A percentile compares a stretch with the other conserved stretches of the same genome.
phyloP scores from a whole-genome alignment of 2,797 vertebrate genomes.

The Chelonia mydas region DNA sequence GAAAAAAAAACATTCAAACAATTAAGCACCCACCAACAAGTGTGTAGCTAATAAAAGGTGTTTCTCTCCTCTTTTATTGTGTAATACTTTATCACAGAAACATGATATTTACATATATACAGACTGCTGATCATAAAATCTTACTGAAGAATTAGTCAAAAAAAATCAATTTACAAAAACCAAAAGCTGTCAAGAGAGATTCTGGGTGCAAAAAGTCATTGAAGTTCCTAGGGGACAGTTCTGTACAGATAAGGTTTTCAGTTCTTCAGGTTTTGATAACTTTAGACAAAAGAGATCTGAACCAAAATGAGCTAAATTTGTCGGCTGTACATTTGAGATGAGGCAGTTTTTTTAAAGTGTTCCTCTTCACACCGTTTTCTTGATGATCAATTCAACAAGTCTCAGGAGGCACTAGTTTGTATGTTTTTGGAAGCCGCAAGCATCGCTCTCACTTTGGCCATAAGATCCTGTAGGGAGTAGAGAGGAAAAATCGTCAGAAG shows the following conservation, averaged over 20 bases:
- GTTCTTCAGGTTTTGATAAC: constrained; percentile 16
- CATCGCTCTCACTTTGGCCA: constrained; percentile 99
- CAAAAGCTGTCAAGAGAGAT: constrained; percentile 61
- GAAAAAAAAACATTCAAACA: background rate
- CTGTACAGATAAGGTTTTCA: constrained; percentile 27
- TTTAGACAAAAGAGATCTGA: constrained; percentile 3
- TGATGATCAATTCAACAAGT: background rate
- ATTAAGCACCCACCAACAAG: constrained; percentile 26
- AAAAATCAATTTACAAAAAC: constrained; percentile 84
- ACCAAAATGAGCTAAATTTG: constrained; percentile 26
- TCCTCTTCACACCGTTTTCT: constrained; percentile 32
- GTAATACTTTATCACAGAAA: constrained; percentile 84
- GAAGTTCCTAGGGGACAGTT: constrained; percentile 37
- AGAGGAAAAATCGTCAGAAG: constrained; percentile 1
- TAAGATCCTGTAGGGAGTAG: constrained; percentile 88
- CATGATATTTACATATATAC: constrained; percentile 87
- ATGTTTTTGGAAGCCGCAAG: constrained; percentile 95
- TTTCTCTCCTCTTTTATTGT: constrained; percentile 80
- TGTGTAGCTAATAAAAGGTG: constrained; percentile 77
- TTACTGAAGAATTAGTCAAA: constrained; percentile 82
- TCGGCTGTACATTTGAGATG: constrained; percentile 54
- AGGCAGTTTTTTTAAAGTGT: constrained; percentile 48
- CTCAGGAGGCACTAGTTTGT: constrained; percentile 90
- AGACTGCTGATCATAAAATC: constrained; percentile 82
- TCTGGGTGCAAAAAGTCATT: constrained; percentile 55